Evolutionary conservation across 2,113 vertebrate genomes (phyloP), one percentile per base, ranked within the genome.

Genomic region (Dipodomys stephensi): DNA sequence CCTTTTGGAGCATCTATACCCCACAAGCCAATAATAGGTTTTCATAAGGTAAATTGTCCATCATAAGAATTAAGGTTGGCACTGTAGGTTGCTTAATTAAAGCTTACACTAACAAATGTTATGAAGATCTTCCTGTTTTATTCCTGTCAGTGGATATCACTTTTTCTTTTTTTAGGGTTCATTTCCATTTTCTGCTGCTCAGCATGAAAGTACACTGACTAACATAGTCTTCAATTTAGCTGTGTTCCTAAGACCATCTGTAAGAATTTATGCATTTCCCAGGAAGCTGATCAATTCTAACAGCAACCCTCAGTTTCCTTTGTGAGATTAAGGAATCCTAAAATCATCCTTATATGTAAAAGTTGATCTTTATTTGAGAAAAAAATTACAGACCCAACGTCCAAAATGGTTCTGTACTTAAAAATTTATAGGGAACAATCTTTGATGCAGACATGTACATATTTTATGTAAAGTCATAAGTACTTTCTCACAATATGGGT

Each of bases 161-260:
- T 57, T 93, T 93, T 90, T 27, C 82, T 89, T 88, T 95, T 57
- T 79, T 88, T 73, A 91, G 27, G 11, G 28, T 82, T 88, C 46
- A 57, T 91, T 95, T 95, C 92, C 93, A 57, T 95, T 96, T 94
- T 93, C 83, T 95, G 74, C 76, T 44, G 39, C 49, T 86, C 35
- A 87, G 28, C 83, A 72, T 80, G 73, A 95, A 92, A 95, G 83
- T 81, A 91, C 73, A 89, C 64, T 10, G 69, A 88, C 83, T 88
- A 95, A 83, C 74, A 53, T 18, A 69, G 76, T 65, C 87, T 92
- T 86, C 53, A 81, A 16, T 91, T 92, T 62, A 94, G 39, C 84
- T 88, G 46, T 91, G 57, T 88, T 91, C 87, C n/a, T 12, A 69
- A 77, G 74, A 84, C 87, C 91, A 91, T 96, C 86, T 94, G 85